Conservation (phyloP, 2,888 invertebrate species). For the Chrysomela aeneicollis region DNA sequence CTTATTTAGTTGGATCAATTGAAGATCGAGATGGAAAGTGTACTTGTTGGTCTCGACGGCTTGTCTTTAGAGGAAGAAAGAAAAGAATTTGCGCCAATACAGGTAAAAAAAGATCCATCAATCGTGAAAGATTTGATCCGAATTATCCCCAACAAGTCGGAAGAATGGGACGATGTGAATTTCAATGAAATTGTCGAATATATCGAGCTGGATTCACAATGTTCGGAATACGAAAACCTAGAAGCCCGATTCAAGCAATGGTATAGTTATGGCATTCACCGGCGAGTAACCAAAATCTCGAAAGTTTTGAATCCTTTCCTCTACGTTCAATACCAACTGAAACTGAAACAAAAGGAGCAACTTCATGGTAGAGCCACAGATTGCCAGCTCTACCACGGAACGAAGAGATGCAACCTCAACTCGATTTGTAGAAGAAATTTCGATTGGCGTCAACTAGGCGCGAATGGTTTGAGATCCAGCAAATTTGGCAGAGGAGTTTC, state of each 20-base stretch:
- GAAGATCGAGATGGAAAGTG: not conserved
- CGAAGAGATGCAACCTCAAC: not conserved
- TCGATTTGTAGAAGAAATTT: slow-evolving; percentile 13
- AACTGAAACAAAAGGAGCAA: not conserved
- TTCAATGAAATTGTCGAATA: not conserved
- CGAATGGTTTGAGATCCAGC: not conserved
- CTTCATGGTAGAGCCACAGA: not conserved
- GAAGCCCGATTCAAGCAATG: not conserved
- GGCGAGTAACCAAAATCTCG: not conserved
- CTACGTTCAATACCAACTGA: not conserved
- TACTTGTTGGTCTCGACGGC: not conserved
- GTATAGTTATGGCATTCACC: not conserved
- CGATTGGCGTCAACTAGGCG: not conserved
- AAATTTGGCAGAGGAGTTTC: not conserved
- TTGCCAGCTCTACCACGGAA: slow-evolving; percentile 5
- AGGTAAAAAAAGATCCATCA: not conserved
- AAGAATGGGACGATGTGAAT: not conserved
- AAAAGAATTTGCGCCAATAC: not conserved
- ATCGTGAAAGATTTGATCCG: not conserved
- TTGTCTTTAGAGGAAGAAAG: not conserved
- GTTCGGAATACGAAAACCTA: not conserved
- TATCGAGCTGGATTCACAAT: not conserved
- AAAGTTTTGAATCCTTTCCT: not conserved
- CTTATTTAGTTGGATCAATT: too few species aligned
- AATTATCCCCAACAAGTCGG: not conserved